Conservation (phyloP, 1,140 invertebrate species). For the Druon quercuslanigerum region DNA sequence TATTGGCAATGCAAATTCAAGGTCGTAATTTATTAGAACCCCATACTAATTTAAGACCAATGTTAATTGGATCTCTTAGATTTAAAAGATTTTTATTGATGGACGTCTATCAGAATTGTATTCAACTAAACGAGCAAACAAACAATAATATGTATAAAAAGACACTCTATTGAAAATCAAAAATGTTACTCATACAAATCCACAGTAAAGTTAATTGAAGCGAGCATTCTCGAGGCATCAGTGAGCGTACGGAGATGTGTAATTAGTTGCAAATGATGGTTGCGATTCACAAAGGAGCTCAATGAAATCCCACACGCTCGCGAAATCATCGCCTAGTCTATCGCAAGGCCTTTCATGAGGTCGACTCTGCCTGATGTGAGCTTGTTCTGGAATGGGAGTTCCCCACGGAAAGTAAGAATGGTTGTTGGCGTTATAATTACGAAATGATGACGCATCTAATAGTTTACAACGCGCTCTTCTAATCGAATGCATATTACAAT, state of each 20-base stretch:
- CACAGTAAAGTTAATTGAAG: neutral
- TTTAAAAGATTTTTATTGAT: too few relatives aligned
- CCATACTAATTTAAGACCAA: too few relatives aligned
- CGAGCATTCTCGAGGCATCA: neutral
- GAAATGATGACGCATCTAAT: slow-evolving; percentile 36
- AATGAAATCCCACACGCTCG: slow-evolving; percentile 30
- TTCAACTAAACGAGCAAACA: too few relatives aligned
- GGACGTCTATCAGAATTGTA: too few relatives aligned
- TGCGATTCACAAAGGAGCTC: slow-evolving; percentile 27
- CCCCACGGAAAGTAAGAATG: slow-evolving; percentile 36
- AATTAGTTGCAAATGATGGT: slow-evolving; percentile 16
- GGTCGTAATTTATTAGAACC: neutral
- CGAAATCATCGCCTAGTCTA: slow-evolving; percentile 19
- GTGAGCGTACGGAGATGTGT: neutral
- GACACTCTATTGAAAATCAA: neutral
- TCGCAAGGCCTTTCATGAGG: slow-evolving; percentile 29
- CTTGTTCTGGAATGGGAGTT: slow-evolving; percentile 15
- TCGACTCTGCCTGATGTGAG: slow-evolving; percentile 5
- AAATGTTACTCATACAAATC: neutral
- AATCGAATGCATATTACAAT: slow-evolving; percentile 25
- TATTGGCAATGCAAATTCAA: neutral
- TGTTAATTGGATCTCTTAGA: too few relatives aligned
- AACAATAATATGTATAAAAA: neutral
- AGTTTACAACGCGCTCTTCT: slow-evolving; percentile 16
- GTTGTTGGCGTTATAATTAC: slow-evolving; percentile 22